Percentiles rank a stretch among this genome's conserved stretches.
Evolutionary conservation across 2,113 vertebrate species (phyloP).

Genomic region (Malurus cyaneus): DNA sequence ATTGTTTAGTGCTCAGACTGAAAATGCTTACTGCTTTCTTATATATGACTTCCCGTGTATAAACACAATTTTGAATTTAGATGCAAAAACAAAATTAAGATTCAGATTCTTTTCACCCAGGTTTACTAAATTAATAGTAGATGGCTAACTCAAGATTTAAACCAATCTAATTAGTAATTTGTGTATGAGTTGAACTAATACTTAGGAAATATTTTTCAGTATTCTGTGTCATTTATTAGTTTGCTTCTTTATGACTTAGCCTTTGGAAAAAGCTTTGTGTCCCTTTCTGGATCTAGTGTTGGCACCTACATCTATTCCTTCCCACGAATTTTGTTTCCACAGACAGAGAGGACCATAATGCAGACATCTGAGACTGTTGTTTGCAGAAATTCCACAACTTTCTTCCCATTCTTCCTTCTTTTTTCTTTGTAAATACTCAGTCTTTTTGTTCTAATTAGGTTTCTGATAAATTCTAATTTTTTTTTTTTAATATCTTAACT

Average conservation of each 20-base stretch:
- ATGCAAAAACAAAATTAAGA: background rate
- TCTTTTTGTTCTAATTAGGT: background rate
- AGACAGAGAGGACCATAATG: background rate
- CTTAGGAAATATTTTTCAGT: background rate
- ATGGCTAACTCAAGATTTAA: background rate
- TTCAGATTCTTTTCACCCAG: background rate
- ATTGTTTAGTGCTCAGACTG: fast-evolving
- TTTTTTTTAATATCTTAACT: background rate
- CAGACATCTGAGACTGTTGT: background rate
- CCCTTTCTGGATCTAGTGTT: background rate
- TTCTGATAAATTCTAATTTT: background rate
- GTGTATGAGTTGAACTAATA: background rate
- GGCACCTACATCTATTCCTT: background rate
- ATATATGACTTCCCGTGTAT: background rate
- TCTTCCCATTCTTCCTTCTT: background rate
- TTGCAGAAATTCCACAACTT: background rate
- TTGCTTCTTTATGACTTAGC: background rate
- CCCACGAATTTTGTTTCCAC: background rate
- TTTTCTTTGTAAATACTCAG: background rate
- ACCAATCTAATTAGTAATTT: background rate
- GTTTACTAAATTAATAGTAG: background rate
- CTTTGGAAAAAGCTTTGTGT: background rate
- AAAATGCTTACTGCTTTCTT: background rate
- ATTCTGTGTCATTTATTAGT: background rate
- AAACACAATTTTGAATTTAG: background rate